Conservation (phyloP, 1,140 invertebrate genomes). For the Nomia melanderi region DNA sequence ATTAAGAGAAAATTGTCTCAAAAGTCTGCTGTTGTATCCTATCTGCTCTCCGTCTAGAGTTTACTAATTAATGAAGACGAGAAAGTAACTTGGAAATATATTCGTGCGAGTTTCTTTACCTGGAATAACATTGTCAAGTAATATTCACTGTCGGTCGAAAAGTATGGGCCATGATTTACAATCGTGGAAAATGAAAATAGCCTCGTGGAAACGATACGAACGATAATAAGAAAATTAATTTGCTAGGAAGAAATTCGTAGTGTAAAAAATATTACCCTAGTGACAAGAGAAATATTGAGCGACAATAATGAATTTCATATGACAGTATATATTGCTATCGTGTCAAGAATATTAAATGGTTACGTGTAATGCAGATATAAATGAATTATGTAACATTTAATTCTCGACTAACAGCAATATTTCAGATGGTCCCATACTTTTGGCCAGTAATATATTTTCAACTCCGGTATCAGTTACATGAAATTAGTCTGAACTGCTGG, state of each 20-base stretch:
- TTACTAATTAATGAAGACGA: too few species aligned
- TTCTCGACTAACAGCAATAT: too few species aligned
- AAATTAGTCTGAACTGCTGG: background rate
- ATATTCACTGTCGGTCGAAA: background rate
- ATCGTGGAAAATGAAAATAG: background rate
- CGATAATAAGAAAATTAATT: too few species aligned
- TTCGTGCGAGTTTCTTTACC: background rate
- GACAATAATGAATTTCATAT: too few species aligned
- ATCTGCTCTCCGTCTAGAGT: background rate
- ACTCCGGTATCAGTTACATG: background rate
- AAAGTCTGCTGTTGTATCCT: background rate
- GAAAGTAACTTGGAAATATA: background rate
- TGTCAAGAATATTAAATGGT: background rate
- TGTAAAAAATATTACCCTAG: too few species aligned
- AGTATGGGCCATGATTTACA: background rate
- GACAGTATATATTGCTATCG: too few species aligned
- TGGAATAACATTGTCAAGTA: background rate
- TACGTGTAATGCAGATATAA: too few species aligned
- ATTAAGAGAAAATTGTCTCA: slow-evolving; percentile 7
- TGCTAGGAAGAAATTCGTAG: too few species aligned
- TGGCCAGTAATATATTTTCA: background rate
- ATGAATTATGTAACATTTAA: too few species aligned
- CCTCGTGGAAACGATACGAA: background rate
- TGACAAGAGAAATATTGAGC: too few species aligned
- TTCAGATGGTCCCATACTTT: background rate